A percentile compares a stretch with the other conserved stretches of the same genome.
Conservation (phyloP, 1,140 invertebrate species). For the Drosophila novamexicana region DNA sequence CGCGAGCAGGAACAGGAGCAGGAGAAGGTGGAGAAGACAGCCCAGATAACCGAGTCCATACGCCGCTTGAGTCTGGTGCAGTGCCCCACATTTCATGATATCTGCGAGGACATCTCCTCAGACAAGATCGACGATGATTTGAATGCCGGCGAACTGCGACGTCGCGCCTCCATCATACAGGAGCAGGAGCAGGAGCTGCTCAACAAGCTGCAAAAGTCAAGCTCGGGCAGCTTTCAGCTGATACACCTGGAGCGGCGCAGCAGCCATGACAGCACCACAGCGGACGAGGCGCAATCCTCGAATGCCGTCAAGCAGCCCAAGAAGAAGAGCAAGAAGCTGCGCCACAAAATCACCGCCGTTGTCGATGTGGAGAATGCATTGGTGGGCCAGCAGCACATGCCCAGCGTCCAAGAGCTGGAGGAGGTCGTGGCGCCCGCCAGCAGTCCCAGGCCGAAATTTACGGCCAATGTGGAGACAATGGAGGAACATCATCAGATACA, state of each 20-base stretch:
- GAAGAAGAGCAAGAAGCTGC: constrained; percentile 68
- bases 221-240: constrained; percentile 71
- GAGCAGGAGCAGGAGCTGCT: constrained; percentile 80
- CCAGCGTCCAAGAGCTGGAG: constrained; percentile 62
- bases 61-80: constrained; percentile 77
- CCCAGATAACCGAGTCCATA: constrained; percentile 57
- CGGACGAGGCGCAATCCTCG: constrained; percentile 44
- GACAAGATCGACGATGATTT: constrained; percentile 85
- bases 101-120: constrained; percentile 85
- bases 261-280: constrained; percentile 71
- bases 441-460: constrained; percentile 72
- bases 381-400: constrained; percentile 33
- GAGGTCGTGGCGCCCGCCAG: constrained; percentile 16
- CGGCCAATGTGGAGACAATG: constrained; percentile 71
- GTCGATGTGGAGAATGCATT: constrained; percentile 70
- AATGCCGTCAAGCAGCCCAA: constrained; percentile 45
- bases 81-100: constrained; percentile 85
- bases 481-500: constrained; percentile 79
- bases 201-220: constrained; percentile 76
- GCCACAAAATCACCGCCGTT: constrained; percentile 76
- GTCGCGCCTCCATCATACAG: constrained; percentile 79
- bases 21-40: constrained; percentile 33
- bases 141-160: constrained; percentile 84
- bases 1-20: constrained; percentile 9
- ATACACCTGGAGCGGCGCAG: constrained; percentile 70